Percentiles rank a stretch among this genome's conserved stretches.
phyloP scores from a whole-genome alignment of 2,797 vertebrate species.

The Psittacula echo region DNA sequence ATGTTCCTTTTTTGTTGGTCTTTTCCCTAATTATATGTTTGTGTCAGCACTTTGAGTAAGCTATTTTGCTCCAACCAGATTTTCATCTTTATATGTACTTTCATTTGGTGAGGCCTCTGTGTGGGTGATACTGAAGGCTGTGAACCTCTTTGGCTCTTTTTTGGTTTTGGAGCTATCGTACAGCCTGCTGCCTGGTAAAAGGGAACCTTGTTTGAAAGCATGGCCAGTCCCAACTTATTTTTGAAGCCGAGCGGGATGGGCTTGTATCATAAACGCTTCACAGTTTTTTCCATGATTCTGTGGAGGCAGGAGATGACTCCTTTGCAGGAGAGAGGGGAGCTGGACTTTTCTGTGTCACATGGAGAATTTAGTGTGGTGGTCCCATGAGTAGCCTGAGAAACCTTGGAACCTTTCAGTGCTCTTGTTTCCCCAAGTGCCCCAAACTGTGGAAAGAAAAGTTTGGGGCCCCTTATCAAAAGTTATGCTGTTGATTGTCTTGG shows the following conservation, averaged over 20 bases:
- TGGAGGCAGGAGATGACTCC: background rate
- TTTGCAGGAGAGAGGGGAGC: background rate
- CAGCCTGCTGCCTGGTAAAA: background rate
- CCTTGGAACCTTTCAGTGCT: background rate
- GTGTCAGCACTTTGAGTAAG: background rate
- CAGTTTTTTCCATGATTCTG: background rate
- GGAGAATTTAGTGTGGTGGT: background rate
- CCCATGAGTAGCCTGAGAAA: background rate
- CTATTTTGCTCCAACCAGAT: background rate
- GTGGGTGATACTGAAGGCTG: background rate
- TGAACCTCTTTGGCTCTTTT: background rate
- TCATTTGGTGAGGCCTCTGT: background rate
- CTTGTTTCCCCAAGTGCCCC: background rate
- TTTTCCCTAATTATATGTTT: background rate
- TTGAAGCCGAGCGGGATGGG: fast-evolving
- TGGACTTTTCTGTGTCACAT: background rate
- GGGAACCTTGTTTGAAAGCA: background rate
- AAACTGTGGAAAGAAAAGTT: background rate
- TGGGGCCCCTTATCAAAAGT: background rate
- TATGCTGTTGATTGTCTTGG: background rate
- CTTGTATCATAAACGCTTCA: background rate
- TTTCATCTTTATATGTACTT: background rate
- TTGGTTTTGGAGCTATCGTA: background rate
- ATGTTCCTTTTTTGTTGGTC: background rate
- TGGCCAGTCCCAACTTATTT: background rate